Evolutionary conservation across 2,797 vertebrate genomes (phyloP), one percentile per base, ranked within the genome.

Genomic region (Mus minutoides): DNA sequence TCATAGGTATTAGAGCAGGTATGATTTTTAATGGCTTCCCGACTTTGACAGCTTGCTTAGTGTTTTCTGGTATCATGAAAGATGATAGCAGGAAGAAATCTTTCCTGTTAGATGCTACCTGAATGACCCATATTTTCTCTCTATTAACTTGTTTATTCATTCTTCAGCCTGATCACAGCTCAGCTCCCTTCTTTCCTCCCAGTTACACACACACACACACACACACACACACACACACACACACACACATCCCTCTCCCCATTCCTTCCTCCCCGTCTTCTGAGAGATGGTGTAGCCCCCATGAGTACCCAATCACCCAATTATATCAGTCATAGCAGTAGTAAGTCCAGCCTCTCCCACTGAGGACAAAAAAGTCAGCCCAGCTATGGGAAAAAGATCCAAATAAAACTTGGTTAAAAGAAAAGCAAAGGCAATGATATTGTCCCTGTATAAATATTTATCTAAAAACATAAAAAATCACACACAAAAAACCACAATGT

Each of bases 401-500:
- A 83, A 94, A 62, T 26, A 69, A 94, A 89, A 21, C 16, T 94
- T 91, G 4, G 75, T 73, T 73, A 40, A 19, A 54, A 90, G 90
- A 40, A 88, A 22, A 37, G 2, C 6, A n/a, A 85, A 34, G 79
- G 49, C 9, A 12, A 83, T 64, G 22, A 8, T 2, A 56, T 88
- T 84, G 86, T 37, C 46, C 13, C 21, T 22, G 6, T 76, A 8
- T 67, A 92, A 73, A 69, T 60, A 77, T 54, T 71, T 77, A 64
- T 80, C 6, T 8, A 78, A 12, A 78, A 24, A 54, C 11, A 60
- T 5, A 78, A 13, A 5, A 69, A 60, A 19, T 69, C 46, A 83
- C 3, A 80, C 21, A 2, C 3, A 58, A 56, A 79, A 56, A 79
- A 64, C 26, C 2, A 88, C 6, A 78, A n/a, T 56, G 79, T 2